A percentile compares a stretch with the other conserved stretches of the same genome.
Conservation (phyloP, 2,797 vertebrate genomes). For the Malacoraja senta region DNA sequence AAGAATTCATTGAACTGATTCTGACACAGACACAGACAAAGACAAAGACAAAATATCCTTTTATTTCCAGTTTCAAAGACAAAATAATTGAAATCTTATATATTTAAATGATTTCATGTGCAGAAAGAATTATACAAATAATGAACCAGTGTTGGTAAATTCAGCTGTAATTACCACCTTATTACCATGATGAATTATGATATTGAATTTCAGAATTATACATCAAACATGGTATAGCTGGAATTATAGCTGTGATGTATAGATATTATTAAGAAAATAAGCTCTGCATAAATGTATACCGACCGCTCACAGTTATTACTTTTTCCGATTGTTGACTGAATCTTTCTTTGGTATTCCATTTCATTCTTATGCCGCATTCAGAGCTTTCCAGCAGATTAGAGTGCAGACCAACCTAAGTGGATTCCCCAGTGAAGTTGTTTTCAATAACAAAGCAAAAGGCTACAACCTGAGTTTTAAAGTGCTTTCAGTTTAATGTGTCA, state of each 20-base stretch:
- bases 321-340: background rate
- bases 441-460: background rate
- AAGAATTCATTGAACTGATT: background rate
- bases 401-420: background rate
- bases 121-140: background rate
- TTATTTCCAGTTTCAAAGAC: background rate
- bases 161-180: background rate
- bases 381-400: background rate
- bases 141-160: background rate
- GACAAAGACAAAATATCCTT: background rate
- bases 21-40: background rate
- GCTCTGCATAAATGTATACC: background rate
- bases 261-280: background rate
- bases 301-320: background rate
- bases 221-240: background rate
- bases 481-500: background rate
- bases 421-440: background rate
- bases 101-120: background rate
- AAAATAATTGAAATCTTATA: background rate
- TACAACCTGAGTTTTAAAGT: background rate
- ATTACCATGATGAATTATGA: background rate
- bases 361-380: background rate
- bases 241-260: background rate
- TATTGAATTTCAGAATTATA: background rate
- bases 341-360: background rate